Evolutionary conservation across 2,113 vertebrate genomes (phyloP).

Genomic region (Numida meleagris): DNA sequence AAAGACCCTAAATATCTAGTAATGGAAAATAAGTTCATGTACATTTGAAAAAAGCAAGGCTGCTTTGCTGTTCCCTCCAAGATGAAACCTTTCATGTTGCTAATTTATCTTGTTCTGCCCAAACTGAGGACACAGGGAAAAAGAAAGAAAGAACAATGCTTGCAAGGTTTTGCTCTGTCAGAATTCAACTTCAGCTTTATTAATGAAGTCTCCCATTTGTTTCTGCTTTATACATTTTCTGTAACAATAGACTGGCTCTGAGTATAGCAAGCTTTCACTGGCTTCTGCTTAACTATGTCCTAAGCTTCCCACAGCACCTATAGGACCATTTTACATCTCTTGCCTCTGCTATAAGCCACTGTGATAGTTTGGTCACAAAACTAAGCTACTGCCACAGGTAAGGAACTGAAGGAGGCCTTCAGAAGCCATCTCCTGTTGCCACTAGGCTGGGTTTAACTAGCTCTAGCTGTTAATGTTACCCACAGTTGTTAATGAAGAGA

Average conservation of each 20-base stretch:
- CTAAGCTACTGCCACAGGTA: background rate
- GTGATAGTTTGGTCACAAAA: background rate
- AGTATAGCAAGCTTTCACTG: background rate
- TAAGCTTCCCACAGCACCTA: background rate
- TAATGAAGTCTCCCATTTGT: background rate
- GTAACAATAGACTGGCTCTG: background rate
- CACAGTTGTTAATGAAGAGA: background rate
- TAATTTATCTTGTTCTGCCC: background rate
- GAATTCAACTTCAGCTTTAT: background rate
- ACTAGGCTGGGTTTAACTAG: background rate
- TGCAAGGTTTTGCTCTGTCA: background rate
- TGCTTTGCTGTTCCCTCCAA: background rate
- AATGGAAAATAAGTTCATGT: background rate
- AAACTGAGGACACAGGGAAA: rapidly evolving
- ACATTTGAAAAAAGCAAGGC: background rate
- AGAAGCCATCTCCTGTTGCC: background rate
- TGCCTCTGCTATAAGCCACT: background rate
- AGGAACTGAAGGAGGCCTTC: background rate
- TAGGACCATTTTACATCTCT: background rate
- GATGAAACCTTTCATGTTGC: background rate
- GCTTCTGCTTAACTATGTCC: background rate
- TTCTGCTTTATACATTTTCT: background rate
- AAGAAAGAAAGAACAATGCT: background rate
- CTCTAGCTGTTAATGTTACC: background rate
- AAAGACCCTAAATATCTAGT: rapidly evolving